A percentile compares a stretch with the other conserved stretches of the same genome.
Conservation (phyloP, 2,113 vertebrate species). For the Turnix velox region DNA sequence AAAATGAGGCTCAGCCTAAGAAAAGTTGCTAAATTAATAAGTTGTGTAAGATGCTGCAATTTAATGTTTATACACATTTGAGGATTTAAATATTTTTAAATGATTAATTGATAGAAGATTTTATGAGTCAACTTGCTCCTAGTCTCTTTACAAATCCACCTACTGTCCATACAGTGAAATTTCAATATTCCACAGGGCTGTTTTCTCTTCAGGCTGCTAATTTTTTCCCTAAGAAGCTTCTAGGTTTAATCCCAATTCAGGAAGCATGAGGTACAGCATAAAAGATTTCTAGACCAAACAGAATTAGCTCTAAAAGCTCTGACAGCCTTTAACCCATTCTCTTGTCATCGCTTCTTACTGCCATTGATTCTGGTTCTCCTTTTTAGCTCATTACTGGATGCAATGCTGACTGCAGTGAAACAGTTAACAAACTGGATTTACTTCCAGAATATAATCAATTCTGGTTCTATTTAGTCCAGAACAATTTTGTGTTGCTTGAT, state of each 20-base stretch:
- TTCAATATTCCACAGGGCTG: slow-evolving; percentile 20
- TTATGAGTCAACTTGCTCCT: slow-evolving; percentile 49
- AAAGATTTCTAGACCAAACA: not conserved
- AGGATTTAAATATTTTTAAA: slow-evolving; percentile 35
- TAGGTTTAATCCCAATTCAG: not conserved
- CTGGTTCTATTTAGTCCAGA: not conserved
- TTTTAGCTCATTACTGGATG: not conserved
- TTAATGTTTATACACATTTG: slow-evolving; percentile 11
- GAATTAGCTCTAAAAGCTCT: not conserved
- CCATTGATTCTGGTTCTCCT: not conserved
- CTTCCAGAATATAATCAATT: not conserved
- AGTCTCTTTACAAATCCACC: slow-evolving; percentile 65
- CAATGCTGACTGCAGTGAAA: not conserved
- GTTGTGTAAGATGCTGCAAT: not conserved
- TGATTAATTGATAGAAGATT: slow-evolving; percentile 37
- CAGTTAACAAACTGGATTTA: not conserved
- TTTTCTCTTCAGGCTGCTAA: not conserved
- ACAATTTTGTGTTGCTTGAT: not conserved
- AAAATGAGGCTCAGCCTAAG: not conserved
- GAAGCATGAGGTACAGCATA: not conserved
- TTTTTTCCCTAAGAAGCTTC: not conserved
- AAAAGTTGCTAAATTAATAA: slow-evolving; percentile 9
- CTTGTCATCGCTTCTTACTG: not conserved
- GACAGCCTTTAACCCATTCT: not conserved
- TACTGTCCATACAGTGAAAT: not conserved